Percentiles rank a stretch among this genome's conserved stretches.
Evolutionary conservation across 2,888 invertebrate species (phyloP).

Genomic region (Mythimna impura): DNA sequence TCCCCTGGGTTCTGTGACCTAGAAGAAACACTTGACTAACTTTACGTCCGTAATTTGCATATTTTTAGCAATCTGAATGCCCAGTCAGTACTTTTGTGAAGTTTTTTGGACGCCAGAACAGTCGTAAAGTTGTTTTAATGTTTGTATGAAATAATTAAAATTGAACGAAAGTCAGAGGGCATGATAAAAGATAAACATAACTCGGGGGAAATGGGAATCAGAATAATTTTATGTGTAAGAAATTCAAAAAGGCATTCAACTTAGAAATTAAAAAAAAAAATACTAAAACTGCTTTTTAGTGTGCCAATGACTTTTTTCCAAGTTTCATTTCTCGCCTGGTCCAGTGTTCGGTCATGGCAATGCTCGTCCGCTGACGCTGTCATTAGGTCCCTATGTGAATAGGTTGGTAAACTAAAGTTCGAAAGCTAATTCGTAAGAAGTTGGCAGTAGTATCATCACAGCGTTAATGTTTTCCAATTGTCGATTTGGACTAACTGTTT

Average conservation of each 20-base stretch:
- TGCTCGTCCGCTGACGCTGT: no score
- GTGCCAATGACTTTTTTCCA: no score
- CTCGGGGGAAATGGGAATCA: not conserved
- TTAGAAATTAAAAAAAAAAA: not conserved
- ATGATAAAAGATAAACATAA: not conserved
- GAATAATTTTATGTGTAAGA: not conserved
- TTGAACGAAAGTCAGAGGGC: slow-evolving; percentile 6
- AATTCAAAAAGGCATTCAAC: not conserved
- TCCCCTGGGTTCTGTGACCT: slow-evolving; percentile 60
- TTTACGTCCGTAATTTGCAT: slow-evolving; percentile 74
- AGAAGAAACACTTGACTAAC: slow-evolving; percentile 62
- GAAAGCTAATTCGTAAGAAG: no score
- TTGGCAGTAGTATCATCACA: no score
- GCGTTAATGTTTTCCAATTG: no score
- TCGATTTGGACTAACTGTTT: no score
- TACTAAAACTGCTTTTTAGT: not conserved
- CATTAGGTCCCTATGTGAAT: no score
- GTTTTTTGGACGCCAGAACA: slow-evolving; percentile 58
- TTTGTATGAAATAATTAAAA: slow-evolving; percentile 39
- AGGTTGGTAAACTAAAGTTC: no score
- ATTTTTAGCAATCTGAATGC: slow-evolving; percentile 58
- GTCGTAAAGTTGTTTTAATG: slow-evolving; percentile 64
- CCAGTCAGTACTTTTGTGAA: slow-evolving; percentile 25
- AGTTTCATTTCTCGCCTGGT: no score
- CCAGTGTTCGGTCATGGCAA: no score